These are phyloP conservation scores for Arbacia lixula DNA, from an alignment of 53 echinoderm and acorn worm genomes.

Conservation along the genomic window DNA sequence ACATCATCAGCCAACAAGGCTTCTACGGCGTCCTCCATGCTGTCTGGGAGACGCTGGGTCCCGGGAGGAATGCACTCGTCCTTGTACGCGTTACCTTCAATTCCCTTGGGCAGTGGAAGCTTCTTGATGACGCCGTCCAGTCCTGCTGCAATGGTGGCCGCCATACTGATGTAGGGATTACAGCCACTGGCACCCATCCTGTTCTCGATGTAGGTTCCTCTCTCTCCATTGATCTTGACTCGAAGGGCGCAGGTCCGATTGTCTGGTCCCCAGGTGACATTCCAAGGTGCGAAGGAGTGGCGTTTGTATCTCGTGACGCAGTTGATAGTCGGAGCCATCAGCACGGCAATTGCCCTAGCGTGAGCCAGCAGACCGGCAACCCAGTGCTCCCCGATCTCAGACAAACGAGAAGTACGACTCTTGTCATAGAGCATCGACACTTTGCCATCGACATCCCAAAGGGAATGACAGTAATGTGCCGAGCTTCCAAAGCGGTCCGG, in stretches of 20 bases:
- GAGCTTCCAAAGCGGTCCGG: constrained; percentile 44
- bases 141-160: constrained; percentile 1
- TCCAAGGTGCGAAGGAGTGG: constrained; percentile 38
- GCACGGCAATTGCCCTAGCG: constrained; percentile 43
- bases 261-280: constrained; percentile 58
- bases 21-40: constrained; percentile 68
- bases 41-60: constrained; percentile 58
- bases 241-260: constrained; percentile 61
- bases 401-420: constrained; percentile 6
- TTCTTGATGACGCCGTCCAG: constrained; percentile 51
- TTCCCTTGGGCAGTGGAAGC: constrained; percentile 62
- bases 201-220: constrained; percentile 77
- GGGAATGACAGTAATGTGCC: constrained; percentile 72
- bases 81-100: constrained; percentile 55
- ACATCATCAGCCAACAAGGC: constrained; percentile 63
- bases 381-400: constrained; percentile 58
- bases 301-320: constrained; percentile 56
- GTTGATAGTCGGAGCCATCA: constrained; percentile 64
- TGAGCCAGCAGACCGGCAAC: constrained; percentile 59
- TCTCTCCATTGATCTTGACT: constrained; percentile 57
- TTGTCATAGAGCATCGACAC: constrained; percentile 57
- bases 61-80: constrained; percentile 44
- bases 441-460: constrained; percentile 67
- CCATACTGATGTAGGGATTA: constrained; percentile 76
- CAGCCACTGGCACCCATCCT: constrained; percentile 75